These are phyloP conservation scores for Orchestes rusci DNA, from an alignment of 2,888 invertebrate species.

Conservation along the genomic window DNA sequence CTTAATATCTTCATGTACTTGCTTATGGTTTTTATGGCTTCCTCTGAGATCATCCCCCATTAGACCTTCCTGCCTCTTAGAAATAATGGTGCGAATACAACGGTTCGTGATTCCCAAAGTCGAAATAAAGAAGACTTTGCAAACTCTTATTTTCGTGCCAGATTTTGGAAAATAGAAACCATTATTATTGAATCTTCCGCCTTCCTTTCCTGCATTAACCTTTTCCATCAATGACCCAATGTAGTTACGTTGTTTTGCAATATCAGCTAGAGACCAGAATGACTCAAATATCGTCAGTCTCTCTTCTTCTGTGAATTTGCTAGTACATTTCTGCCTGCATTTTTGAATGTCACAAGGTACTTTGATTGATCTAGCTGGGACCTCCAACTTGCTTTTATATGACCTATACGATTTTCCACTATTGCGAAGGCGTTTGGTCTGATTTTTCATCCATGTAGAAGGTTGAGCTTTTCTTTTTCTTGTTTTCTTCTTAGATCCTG, in stretches of 20 bases:
- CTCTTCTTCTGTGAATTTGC: too few relatives aligned
- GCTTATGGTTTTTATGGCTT: conserved; percentile 5
- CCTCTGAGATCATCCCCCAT: conserved; percentile 3
- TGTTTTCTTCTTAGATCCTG: too few relatives aligned
- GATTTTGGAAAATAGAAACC: conserved; percentile 5
- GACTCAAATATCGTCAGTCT: too few relatives aligned
- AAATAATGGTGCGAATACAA: conserved; percentile 6
- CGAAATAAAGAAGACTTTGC: conserved; percentile 3
- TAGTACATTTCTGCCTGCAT: too few relatives aligned
- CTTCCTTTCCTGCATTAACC: conserved; percentile 1
- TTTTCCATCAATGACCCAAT: conserved; percentile 2
- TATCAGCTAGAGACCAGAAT: conserved; percentile 4
- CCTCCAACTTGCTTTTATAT: too few relatives aligned
- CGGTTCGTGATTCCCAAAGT: conserved; percentile 5
- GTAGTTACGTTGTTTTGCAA: conserved; percentile 4
- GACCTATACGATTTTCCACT: too few relatives aligned
- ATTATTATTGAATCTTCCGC: neutral
- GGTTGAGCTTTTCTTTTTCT: too few relatives aligned
- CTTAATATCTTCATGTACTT: conserved; percentile 10
- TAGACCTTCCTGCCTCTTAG: conserved; percentile 2
- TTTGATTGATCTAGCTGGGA: too few relatives aligned
- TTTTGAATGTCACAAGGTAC: too few relatives aligned
- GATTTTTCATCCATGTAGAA: too few relatives aligned
- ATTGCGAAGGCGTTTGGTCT: too few relatives aligned
- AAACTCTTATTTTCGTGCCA: conserved; percentile 4